Percentiles rank a stretch among this genome's conserved stretches.
phyloP scores from a whole-genome alignment of 2,888 invertebrate genomes.

The Apotomis betuletana region DNA sequence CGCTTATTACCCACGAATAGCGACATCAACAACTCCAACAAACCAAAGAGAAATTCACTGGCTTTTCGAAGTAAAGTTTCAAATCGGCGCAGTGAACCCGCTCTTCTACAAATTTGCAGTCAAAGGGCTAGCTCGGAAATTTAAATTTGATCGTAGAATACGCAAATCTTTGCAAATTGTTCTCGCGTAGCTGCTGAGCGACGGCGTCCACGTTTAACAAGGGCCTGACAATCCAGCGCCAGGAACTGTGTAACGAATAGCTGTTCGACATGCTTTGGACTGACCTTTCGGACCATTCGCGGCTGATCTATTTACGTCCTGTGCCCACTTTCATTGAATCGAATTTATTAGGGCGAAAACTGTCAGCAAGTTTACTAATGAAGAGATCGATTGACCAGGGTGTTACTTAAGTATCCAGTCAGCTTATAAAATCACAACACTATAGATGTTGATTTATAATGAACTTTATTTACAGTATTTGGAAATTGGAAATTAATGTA shows the following conservation, averaged over 20 bases:
- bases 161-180: constrained; percentile 67
- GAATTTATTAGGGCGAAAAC: constrained; percentile 26
- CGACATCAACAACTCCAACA: no score
- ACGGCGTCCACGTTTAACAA: constrained; percentile 59
- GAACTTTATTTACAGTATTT: neutral
- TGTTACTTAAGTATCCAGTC: neutral
- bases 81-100: constrained; percentile 24
- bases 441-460: neutral
- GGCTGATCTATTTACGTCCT: constrained; percentile 26
- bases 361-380: constrained; percentile 30
- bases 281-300: constrained; percentile 36
- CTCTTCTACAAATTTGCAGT: constrained; percentile 38
- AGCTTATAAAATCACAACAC: neutral
- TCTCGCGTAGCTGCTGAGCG: constrained; percentile 55
- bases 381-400: constrained; percentile 9
- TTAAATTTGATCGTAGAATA: constrained; percentile 56
- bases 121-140: constrained; percentile 52
- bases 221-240: constrained; percentile 43
- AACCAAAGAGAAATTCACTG: no score
- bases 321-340: constrained; percentile 26
- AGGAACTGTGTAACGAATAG: constrained; percentile 33
- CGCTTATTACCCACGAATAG: no score
- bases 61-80: no score
- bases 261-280: constrained; percentile 26
- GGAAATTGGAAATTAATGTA: constrained; percentile 1